Evolutionary conservation across 2,888 invertebrate genomes (phyloP).

Genomic region (Ditula angustiorana): DNA sequence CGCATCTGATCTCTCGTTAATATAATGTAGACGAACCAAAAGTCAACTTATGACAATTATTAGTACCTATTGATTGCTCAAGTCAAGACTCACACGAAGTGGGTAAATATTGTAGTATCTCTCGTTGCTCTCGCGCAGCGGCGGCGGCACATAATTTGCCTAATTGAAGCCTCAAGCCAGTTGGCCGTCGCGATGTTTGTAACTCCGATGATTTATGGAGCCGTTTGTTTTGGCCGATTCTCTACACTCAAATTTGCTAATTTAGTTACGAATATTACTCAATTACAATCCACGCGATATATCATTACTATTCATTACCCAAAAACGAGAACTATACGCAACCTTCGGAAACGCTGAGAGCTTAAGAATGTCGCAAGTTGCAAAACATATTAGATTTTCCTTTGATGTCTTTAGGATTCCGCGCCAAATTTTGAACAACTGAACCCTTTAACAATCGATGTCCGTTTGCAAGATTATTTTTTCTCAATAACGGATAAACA

Average conservation of each 20-base stretch:
- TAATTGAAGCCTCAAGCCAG: constrained; percentile 18
- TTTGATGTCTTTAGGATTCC: too few relatives aligned
- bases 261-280: constrained; percentile 1
- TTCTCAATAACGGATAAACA: too few relatives aligned
- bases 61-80: constrained; percentile 3
- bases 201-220: constrained; percentile 43
- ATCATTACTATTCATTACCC: neutral
- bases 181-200: constrained; percentile 33
- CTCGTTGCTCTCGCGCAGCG: neutral
- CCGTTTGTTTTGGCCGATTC: constrained; percentile 43
- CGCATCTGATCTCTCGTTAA: constrained; percentile 1
- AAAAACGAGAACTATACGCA: neutral
- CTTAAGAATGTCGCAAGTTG: neutral
- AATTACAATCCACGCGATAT: neutral
- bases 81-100: neutral
- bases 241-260: constrained; percentile 40
- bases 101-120: neutral
- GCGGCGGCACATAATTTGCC: constrained; percentile 13
- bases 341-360: neutral
- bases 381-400: too few relatives aligned
- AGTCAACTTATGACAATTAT: constrained; percentile 7
- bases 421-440: too few relatives aligned
- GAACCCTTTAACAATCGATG: too few relatives aligned
- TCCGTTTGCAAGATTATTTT: too few relatives aligned
- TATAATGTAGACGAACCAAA: neutral